phyloP scores from a whole-genome alignment of 2,888 invertebrate species.

The Amphimallon solstitiale region DNA sequence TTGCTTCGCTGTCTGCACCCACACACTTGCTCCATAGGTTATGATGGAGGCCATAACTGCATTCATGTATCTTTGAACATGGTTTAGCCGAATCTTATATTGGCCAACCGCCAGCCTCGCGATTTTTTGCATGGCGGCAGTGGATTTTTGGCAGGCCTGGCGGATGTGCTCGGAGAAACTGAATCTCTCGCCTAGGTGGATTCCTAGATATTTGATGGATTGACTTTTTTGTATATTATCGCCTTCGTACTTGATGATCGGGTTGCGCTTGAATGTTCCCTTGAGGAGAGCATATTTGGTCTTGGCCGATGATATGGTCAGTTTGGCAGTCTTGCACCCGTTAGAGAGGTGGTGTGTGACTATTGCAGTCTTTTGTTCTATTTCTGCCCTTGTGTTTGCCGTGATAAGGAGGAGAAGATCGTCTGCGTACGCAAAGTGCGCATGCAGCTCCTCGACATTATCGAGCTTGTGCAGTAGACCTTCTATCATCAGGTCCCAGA shows the following conservation, averaged over 20 bases:
- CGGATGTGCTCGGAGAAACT: background rate
- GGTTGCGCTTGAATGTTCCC: background rate
- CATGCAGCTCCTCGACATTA: background rate
- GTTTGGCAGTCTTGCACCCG: background rate
- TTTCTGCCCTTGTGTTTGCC: background rate
- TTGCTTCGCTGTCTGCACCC: background rate
- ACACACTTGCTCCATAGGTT: constrained; percentile 20
- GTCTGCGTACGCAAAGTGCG: constrained; percentile 14
- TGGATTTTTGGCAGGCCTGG: background rate
- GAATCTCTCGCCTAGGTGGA: background rate
- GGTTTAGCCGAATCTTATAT: background rate
- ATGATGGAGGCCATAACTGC: background rate
- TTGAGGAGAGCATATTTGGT: constrained; percentile 5
- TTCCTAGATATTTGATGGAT: background rate
- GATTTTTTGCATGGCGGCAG: constrained; percentile 7
- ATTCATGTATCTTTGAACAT: background rate
- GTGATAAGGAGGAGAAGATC: constrained; percentile 13
- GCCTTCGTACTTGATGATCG: background rate
- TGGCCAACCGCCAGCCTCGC: background rate
- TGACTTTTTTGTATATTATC: accelerated
- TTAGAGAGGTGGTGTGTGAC: background rate
- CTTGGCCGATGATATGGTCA: background rate
- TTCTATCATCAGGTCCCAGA: constrained; percentile 26
- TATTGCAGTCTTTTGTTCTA: background rate
- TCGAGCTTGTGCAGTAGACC: background rate